Evolutionary conservation across 2,113 vertebrate genomes (phyloP).

Genomic region (Semnornis frantzii): DNA sequence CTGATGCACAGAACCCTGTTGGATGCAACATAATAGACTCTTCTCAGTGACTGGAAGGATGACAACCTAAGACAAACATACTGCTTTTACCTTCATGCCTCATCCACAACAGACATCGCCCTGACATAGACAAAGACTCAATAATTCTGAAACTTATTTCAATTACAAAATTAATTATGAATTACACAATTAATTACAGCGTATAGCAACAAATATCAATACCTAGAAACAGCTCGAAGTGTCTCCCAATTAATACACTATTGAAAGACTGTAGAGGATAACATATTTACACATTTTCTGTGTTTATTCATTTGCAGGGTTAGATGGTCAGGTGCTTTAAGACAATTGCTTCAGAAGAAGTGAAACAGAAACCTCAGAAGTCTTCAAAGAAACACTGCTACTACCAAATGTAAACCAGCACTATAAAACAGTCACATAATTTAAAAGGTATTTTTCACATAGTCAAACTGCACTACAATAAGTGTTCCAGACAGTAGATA

Average conservation of each 20-base stretch:
- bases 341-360: not conserved
- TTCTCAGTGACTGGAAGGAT: not conserved
- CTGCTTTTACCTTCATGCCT: not conserved
- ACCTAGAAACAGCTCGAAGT: not conserved
- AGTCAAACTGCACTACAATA: slow-evolving; percentile 19
- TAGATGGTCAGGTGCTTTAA: not conserved
- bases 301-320: not conserved
- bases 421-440: slow-evolving; percentile 37
- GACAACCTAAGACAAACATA: not conserved
- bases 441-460: slow-evolving; percentile 31
- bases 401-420: not conserved
- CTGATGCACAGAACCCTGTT: not conserved
- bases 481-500: slow-evolving; percentile 40
- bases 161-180: not conserved
- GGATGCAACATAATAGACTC: not conserved
- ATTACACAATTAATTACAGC: not conserved
- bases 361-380: slow-evolving; percentile 28
- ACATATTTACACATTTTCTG: not conserved
- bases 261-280: not conserved
- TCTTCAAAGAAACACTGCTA: slow-evolving; percentile 40
- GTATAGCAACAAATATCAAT: not conserved
- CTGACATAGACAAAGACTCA: not conserved
- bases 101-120: not conserved
- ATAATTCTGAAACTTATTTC: not conserved
- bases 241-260: not conserved